These are phyloP conservation scores for Mixornis gularis DNA, from an alignment of 2,113 vertebrate genomes.

Conservation along the genomic window DNA sequence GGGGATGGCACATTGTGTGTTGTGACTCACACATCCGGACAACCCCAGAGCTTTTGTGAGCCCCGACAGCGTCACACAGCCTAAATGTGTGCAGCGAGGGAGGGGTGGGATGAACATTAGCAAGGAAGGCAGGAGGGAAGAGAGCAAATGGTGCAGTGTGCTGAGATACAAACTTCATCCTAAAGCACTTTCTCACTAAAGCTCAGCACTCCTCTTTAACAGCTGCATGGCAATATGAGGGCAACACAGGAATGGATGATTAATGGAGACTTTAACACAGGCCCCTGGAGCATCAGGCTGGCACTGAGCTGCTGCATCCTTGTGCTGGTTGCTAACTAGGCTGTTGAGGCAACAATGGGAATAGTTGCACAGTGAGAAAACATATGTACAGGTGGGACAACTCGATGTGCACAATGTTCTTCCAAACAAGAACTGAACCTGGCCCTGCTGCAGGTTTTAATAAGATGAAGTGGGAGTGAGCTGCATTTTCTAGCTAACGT, in stretches of 20 bases:
- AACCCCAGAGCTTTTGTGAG: background rate
- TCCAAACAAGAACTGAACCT: background rate
- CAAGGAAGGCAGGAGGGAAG: background rate
- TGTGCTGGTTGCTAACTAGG: background rate
- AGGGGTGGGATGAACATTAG: background rate
- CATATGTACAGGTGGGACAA: fast-evolving
- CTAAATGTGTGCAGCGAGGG: background rate
- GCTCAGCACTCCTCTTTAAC: background rate
- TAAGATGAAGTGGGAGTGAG: background rate
- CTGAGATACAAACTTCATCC: background rate
- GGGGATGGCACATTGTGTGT: fast-evolving
- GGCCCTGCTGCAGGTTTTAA: background rate
- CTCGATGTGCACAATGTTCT: background rate
- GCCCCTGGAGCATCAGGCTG: background rate
- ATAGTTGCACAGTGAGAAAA: background rate
- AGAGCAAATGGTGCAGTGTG: background rate
- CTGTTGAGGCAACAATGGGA: background rate
- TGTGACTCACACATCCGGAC: background rate
- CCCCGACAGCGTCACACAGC: fast-evolving
- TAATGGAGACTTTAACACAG: background rate
- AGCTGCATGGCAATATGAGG: background rate
- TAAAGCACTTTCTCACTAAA: background rate
- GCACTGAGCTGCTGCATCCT: background rate
- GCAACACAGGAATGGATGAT: background rate
- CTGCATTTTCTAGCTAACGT: background rate